Evolutionary conservation across 2,113 vertebrate genomes (phyloP).

Genomic region (Microcebus griseorufus): DNA sequence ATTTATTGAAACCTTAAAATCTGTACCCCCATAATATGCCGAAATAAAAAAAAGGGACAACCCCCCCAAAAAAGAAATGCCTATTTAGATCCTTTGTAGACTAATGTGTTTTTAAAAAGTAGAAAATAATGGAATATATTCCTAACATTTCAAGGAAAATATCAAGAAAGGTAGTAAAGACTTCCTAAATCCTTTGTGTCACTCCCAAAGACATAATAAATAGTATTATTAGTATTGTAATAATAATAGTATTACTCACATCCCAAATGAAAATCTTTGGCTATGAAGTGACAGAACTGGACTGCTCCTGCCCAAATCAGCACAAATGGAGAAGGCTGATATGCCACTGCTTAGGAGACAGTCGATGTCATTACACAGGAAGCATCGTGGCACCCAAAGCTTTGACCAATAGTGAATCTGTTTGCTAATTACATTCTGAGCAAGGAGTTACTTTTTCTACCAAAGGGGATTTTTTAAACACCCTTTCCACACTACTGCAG

Average conservation of each 20-base stretch:
- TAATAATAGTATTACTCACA: background rate
- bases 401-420: background rate
- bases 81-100: background rate
- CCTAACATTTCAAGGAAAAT: background rate
- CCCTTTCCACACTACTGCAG: background rate
- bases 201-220: background rate
- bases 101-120: background rate
- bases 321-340: background rate
- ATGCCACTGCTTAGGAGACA: background rate
- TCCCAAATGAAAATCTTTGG: background rate
- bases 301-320: background rate
- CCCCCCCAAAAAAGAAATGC: background rate
- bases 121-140: background rate
- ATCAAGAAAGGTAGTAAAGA: background rate
- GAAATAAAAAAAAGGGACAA: too few species aligned
- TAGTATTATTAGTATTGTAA: background rate
- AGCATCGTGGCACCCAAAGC: background rate
- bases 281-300: background rate
- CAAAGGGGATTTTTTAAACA: background rate
- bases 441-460: background rate
- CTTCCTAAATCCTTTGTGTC: background rate
- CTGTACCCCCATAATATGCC: too few species aligned
- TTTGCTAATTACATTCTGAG: background rate
- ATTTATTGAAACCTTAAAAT: too few species aligned
- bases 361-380: background rate